phyloP scores from a whole-genome alignment of 2,113 vertebrate species.

The Gasterosteus aculeatus region DNA sequence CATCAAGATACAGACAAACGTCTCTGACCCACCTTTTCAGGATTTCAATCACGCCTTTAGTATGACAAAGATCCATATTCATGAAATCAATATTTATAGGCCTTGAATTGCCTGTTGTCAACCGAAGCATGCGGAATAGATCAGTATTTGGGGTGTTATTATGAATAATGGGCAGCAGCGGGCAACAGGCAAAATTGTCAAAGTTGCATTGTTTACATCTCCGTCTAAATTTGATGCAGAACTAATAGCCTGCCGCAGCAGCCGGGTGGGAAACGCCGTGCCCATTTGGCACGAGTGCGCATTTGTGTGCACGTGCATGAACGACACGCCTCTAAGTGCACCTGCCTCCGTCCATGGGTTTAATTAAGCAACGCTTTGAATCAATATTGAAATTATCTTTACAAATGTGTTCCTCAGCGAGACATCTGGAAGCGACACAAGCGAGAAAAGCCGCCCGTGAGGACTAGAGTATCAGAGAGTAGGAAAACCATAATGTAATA shows the following conservation, averaged over 20 bases:
- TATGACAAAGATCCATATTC: conserved; percentile 46
- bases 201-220: conserved; percentile 7
- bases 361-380: conserved; percentile 1
- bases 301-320: background rate
- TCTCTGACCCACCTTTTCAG: conserved; percentile 21
- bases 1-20: too few relatives aligned
- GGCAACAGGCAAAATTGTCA: conserved; percentile 6
- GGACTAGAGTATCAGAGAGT: background rate
- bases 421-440: background rate
- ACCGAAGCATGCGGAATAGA: conserved; percentile 45
- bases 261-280: background rate
- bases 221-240: background rate
- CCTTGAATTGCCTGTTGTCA: conserved; percentile 53
- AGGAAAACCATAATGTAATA: conserved; percentile 9
- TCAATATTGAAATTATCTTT: conserved; percentile 21
- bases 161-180: conserved; percentile 12
- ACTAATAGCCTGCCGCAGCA: background rate
- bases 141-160: conserved; percentile 45
- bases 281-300: background rate
- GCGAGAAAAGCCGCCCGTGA: background rate
- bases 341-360: background rate
- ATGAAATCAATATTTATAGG: conserved; percentile 66
- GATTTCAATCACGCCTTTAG: conserved; percentile 48
- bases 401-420: background rate
- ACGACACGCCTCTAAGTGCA: background rate